phyloP scores from a whole-genome alignment of 2,113 vertebrate genomes.

The Oryzias javanicus region DNA sequence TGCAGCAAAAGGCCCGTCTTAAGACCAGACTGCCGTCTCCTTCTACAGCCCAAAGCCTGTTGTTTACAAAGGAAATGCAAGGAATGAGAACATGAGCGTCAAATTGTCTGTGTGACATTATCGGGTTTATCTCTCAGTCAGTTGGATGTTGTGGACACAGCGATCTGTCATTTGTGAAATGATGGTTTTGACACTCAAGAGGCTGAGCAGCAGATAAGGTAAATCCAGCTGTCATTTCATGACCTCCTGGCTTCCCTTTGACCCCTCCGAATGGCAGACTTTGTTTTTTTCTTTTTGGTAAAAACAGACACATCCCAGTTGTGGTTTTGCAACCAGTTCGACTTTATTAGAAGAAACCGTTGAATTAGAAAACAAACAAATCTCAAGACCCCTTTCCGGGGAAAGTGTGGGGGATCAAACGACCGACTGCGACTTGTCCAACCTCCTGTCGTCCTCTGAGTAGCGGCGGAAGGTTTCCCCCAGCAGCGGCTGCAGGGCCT shows the following conservation, averaged over 20 bases:
- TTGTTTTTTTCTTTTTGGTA: too few species aligned
- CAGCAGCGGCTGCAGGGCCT: constrained; percentile 86
- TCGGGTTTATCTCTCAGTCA: background rate
- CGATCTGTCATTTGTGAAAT: background rate
- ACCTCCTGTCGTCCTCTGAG: constrained; percentile 81
- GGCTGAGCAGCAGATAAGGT: background rate
- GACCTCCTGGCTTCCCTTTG: too few species aligned
- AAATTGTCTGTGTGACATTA: background rate
- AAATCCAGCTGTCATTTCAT: background rate
- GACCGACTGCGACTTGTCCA: constrained; percentile 80
- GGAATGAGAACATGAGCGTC: background rate
- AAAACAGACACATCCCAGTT: background rate
- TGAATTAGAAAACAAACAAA: constrained; percentile 34
- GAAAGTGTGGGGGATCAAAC: constrained; percentile 62
- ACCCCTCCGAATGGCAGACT: too few species aligned
- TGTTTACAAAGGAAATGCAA: background rate
- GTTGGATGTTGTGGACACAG: background rate
- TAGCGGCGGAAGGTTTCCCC: constrained; percentile 85
- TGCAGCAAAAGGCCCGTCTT: constrained; percentile 30
- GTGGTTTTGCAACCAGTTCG: constrained; percentile 41
- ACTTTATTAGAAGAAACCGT: constrained; percentile 62
- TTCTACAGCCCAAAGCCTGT: constrained; percentile 4
- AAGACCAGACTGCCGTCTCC: constrained; percentile 12
- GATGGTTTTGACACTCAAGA: background rate
- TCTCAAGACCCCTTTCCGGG: constrained; percentile 19